phyloP scores from a whole-genome alignment of 1,140 invertebrate genomes.

The Rhopalosiphum maidis region DNA sequence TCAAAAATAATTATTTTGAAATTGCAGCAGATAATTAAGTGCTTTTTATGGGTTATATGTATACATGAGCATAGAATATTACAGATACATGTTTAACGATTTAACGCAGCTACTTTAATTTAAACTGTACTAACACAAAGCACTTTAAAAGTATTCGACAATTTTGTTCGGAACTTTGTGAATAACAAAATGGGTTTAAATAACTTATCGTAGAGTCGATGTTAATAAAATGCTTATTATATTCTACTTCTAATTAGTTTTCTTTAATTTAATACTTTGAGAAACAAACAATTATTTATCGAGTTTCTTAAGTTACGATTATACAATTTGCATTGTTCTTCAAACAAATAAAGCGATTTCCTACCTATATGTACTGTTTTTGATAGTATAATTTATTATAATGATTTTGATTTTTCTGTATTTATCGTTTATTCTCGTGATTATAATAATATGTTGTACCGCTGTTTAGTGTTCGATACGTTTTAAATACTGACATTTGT shows the following conservation, averaged over 20 bases:
- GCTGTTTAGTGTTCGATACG: not conserved
- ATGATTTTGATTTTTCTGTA: not conserved
- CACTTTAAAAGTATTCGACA: not conserved
- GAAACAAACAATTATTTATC: conserved; percentile 9
- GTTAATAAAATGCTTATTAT: conserved; percentile 18
- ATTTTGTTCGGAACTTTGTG: not conserved
- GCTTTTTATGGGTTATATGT: not conserved
- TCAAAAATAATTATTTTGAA: not conserved
- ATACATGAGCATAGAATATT: not conserved
- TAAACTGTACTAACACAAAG: conserved; percentile 16
- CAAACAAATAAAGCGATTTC: not conserved
- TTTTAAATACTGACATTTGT: not conserved
- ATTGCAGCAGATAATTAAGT: not conserved
- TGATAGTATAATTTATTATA: not conserved
- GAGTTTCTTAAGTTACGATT: not conserved
- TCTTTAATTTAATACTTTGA: not conserved
- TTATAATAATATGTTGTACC: not conserved
- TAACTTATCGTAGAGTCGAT: not conserved
- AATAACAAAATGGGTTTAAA: not conserved
- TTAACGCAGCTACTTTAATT: not conserved
- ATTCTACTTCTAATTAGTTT: conserved; percentile 2
- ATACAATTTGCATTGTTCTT: conserved; percentile 1
- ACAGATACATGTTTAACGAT: not conserved
- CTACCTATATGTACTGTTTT: not conserved
- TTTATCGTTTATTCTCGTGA: not conserved